phyloP scores from a whole-genome alignment of 1,140 invertebrate genomes.

The Apis laboriosa region DNA sequence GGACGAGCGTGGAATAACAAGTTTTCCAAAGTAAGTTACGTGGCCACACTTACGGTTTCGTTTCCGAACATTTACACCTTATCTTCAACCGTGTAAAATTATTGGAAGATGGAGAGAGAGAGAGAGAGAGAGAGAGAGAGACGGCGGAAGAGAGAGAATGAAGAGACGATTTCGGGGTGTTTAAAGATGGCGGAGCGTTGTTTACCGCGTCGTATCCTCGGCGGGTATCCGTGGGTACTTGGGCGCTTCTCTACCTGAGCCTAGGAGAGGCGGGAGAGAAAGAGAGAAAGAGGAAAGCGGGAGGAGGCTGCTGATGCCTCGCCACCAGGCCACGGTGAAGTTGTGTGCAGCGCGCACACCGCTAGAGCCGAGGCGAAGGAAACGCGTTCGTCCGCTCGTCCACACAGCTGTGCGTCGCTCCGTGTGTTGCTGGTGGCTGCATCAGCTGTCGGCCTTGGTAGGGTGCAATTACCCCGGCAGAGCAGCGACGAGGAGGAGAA shows the following conservation, averaged over 20 bases:
- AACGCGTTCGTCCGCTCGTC: slow-evolving; percentile 26
- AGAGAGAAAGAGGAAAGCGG: background rate
- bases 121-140: background rate
- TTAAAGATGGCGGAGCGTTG: slow-evolving; percentile 65
- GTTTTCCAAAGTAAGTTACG: no score
- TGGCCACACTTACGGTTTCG: no score
- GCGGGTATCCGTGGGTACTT: slow-evolving; percentile 12
- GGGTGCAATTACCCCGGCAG: slow-evolving; percentile 80
- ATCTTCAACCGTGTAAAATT: no score
- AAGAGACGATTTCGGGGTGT: slow-evolving; percentile 51
- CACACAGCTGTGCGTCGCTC: slow-evolving; percentile 72
- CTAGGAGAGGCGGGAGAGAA: background rate
- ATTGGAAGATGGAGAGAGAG: background rate
- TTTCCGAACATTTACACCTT: no score
- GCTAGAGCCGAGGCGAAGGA: background rate
- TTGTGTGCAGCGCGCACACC: background rate
- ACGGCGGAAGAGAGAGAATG: background rate
- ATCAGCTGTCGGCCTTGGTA: slow-evolving; percentile 81
- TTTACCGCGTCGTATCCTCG: slow-evolving; percentile 52
- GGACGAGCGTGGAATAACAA: no score
- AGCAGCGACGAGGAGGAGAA: slow-evolving; percentile 69
- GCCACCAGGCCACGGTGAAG: background rate
- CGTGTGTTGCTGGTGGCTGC: slow-evolving; percentile 70
- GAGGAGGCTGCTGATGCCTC: slow-evolving; percentile 23
- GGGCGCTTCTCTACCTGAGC: slow-evolving; percentile 49